These are phyloP conservation scores for Helicoverpa zea DNA, from an alignment of 1,140 invertebrate genomes.

Conservation along the genomic window DNA sequence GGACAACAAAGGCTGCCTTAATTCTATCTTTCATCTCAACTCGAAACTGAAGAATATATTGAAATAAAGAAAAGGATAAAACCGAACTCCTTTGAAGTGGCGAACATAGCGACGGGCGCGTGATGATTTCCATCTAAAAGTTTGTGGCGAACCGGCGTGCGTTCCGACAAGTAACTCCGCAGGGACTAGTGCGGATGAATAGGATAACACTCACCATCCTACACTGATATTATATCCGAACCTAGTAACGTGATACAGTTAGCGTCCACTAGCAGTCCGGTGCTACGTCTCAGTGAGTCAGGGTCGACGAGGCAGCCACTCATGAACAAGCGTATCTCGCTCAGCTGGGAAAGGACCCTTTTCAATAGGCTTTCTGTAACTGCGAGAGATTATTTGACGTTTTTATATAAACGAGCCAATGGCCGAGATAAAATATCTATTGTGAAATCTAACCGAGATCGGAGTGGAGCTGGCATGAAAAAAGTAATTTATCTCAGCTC, in stretches of 20 bases:
- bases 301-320: not conserved
- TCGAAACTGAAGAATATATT: slow-evolving; percentile 41
- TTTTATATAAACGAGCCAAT: slow-evolving; percentile 49
- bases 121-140: slow-evolving; percentile 35
- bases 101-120: slow-evolving; percentile 9
- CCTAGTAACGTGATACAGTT: not conserved
- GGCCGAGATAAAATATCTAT: slow-evolving; percentile 41
- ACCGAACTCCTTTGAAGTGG: slow-evolving; percentile 38
- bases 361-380: slow-evolving; percentile 46
- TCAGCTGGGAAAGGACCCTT: slow-evolving; percentile 43
- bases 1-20: slow-evolving; percentile 36
- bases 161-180: slow-evolving; percentile 30
- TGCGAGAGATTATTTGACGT: slow-evolving; percentile 50
- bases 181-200: slow-evolving; percentile 24
- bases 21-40: slow-evolving; percentile 45
- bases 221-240: not conserved
- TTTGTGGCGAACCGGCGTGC: slow-evolving; percentile 18
- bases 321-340: slow-evolving; percentile 35
- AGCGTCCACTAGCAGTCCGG: not conserved
- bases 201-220: slow-evolving; percentile 19
- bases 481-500: slow-evolving; percentile 34
- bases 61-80: slow-evolving; percentile 48
- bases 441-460: slow-evolving; percentile 29
- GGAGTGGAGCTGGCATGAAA: slow-evolving; percentile 18
- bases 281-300: slow-evolving; percentile 27